Evolutionary conservation across 2,797 vertebrate species (phyloP).

Genomic region (Diplodus sargus): DNA sequence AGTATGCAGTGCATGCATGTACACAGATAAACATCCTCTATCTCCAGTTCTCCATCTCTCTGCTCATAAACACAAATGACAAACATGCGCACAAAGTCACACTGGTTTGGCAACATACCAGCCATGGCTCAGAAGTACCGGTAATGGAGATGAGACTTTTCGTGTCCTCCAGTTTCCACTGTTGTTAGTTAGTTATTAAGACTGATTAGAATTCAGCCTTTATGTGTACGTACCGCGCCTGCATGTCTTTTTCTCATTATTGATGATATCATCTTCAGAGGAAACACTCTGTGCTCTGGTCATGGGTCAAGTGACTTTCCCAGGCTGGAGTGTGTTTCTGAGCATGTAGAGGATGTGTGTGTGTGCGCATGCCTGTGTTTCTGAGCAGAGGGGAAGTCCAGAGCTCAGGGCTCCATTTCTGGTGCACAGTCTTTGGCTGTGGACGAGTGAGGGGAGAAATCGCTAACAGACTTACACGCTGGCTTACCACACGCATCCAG

Average conservation of each 20-base stretch:
- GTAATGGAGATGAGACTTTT: slow-evolving; percentile 50
- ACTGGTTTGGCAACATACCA: slow-evolving; percentile 79
- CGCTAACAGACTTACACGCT: slow-evolving; percentile 58
- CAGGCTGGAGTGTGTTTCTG: slow-evolving; percentile 80
- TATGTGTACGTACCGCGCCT: slow-evolving; percentile 18
- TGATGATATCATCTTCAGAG: slow-evolving; percentile 78
- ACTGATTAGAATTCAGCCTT: slow-evolving; percentile 32
- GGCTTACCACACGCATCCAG: slow-evolving; percentile 37
- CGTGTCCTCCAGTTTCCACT: slow-evolving; percentile 16
- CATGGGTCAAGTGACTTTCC: slow-evolving; percentile 84
- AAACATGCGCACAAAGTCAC: slow-evolving; percentile 48
- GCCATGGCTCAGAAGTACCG: slow-evolving; percentile 49
- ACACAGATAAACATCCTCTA: slow-evolving; percentile 42
- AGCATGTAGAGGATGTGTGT: slow-evolving; percentile 63
- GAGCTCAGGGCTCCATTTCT: slow-evolving; percentile 61
- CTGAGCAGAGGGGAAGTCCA: slow-evolving; percentile 69
- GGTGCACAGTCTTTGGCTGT: slow-evolving; percentile 59
- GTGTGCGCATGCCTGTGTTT: slow-evolving; percentile 37
- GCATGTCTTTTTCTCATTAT: slow-evolving; percentile 77
- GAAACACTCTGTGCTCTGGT: slow-evolving; percentile 78
- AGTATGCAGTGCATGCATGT: slow-evolving; percentile 42
- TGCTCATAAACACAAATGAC: slow-evolving; percentile 45
- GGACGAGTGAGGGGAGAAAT: slow-evolving; percentile 60
- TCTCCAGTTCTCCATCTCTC: slow-evolving; percentile 43
- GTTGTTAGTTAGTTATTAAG: slow-evolving; percentile 29